Evolutionary conservation across 2,888 invertebrate species (phyloP).

Genomic region (Clanis bilineata): DNA sequence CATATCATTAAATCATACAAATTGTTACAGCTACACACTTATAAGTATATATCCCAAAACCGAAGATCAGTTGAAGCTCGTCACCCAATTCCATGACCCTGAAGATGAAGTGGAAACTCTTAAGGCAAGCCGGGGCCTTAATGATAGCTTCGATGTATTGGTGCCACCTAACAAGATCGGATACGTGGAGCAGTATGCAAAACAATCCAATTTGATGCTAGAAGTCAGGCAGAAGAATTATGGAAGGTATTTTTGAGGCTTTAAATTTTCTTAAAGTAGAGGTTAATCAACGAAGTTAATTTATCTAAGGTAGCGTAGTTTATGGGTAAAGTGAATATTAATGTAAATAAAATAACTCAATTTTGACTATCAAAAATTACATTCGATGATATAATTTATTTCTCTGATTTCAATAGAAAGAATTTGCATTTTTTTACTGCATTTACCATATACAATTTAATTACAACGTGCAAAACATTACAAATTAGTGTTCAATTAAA

Average conservation of each 20-base stretch:
- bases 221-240: constrained; percentile 53
- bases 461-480: background rate
- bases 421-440: too few species aligned
- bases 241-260: constrained; percentile 63
- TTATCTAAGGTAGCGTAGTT: too few species aligned
- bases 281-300: too few species aligned
- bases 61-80: constrained; percentile 42
- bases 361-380: too few species aligned
- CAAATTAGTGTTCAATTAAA: background rate
- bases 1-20: background rate
- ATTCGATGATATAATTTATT: too few species aligned
- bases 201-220: constrained; percentile 36
- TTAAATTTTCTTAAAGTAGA: too few species aligned
- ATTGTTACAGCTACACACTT: constrained; percentile 56
- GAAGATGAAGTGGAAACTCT: constrained; percentile 50
- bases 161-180: constrained; percentile 47
- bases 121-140: constrained; percentile 54
- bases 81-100: constrained; percentile 44
- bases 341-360: too few species aligned
- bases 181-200: constrained; percentile 45
- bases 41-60: constrained; percentile 49
- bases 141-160: constrained; percentile 65
- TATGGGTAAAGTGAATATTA: too few species aligned
- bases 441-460: background rate
- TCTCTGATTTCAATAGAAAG: too few species aligned